Evolutionary conservation across 35 echinoderm and acorn worm species (phyloP).

Genomic region (Amphiura filiformis): DNA sequence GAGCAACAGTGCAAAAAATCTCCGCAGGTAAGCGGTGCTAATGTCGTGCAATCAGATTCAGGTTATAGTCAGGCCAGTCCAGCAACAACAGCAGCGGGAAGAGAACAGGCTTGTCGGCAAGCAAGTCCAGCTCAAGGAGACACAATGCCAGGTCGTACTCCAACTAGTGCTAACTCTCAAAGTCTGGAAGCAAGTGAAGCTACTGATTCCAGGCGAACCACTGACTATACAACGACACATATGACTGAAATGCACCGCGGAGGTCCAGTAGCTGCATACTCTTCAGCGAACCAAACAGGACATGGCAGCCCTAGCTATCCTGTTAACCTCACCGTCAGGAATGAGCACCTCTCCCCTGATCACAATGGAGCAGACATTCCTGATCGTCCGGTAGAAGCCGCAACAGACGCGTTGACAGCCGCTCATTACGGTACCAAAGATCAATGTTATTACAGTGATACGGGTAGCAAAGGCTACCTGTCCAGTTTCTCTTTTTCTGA

Average conservation of each 20-base stretch:
- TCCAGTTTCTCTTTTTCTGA: slow-evolving; percentile 28
- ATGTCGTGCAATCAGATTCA: slow-evolving; percentile 6
- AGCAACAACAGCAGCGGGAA: neutral
- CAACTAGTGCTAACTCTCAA: slow-evolving; percentile 8
- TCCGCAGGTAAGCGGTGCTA: slow-evolving; percentile 20
- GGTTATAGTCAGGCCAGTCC: neutral
- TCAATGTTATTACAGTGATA: slow-evolving; percentile 48
- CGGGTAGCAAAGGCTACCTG: slow-evolving; percentile 21
- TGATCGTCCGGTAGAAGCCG: slow-evolving; percentile 24
- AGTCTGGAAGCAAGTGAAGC: slow-evolving; percentile 4
- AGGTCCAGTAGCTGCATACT: slow-evolving; percentile 25
- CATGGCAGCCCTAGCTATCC: neutral
- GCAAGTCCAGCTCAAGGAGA: slow-evolving; percentile 27
- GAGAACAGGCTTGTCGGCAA: slow-evolving; percentile 35
- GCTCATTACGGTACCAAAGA: slow-evolving; percentile 33
- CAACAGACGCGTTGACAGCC: neutral
- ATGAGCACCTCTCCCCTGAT: slow-evolving; percentile 26
- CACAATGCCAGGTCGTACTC: slow-evolving; percentile 1
- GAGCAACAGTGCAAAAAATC: slow-evolving; percentile 45
- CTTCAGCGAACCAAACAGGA: neutral
- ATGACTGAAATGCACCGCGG: neutral
- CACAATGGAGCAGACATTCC: slow-evolving; percentile 25
- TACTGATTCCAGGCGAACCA: slow-evolving; percentile 11
- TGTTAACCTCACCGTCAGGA: slow-evolving; percentile 32
- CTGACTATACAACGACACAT: slow-evolving; percentile 47